phyloP scores from a whole-genome alignment of 1,140 invertebrate species.

The Drosophila sturtevanti region DNA sequence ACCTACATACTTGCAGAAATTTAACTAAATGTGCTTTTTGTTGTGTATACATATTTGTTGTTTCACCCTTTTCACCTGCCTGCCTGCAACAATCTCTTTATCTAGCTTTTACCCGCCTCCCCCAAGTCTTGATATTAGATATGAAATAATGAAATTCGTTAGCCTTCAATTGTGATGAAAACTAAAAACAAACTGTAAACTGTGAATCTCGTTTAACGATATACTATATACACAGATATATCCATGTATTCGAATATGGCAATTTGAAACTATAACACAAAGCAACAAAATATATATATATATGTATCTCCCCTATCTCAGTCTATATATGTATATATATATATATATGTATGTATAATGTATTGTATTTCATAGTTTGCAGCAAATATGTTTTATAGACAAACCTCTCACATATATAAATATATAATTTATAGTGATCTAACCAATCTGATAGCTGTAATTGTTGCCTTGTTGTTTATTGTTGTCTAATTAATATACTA shows the following conservation, averaged over 20 bases:
- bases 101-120: not conserved
- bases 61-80: not conserved
- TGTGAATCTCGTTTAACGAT: slow-evolving; percentile 41
- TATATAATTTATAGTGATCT: not conserved
- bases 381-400: not conserved
- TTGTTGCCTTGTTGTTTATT: slow-evolving; percentile 19
- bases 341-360: not conserved
- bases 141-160: slow-evolving; percentile 16
- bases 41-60: not conserved
- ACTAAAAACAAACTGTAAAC: slow-evolving; percentile 9
- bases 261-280: slow-evolving; percentile 3
- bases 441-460: not conserved
- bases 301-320: slow-evolving; percentile 33
- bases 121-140: not conserved
- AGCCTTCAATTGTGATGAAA: slow-evolving; percentile 63
- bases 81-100: not conserved
- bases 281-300: slow-evolving; percentile 6
- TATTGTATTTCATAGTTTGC: not conserved
- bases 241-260: not conserved
- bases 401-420: not conserved
- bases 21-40: not conserved
- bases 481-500: not conserved
- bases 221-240: slow-evolving; percentile 5
- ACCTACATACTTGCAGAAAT: not conserved
- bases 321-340: not conserved